phyloP scores from a whole-genome alignment of 2,797 vertebrate genomes.

The Scleropages formosus region DNA sequence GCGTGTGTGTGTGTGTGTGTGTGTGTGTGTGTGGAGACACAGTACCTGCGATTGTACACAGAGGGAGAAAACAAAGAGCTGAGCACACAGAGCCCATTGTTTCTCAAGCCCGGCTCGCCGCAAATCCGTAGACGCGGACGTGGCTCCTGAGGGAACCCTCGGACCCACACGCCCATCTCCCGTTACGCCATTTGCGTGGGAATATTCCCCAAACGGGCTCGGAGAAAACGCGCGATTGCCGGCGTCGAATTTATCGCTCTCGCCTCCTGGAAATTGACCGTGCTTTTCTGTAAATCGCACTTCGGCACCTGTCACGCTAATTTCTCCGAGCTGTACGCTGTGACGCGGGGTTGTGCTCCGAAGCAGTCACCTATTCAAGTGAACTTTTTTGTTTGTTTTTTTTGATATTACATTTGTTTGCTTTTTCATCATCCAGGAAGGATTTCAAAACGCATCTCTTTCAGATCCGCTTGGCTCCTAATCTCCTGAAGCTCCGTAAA shows the following conservation, averaged over 20 bases:
- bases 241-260: neutral
- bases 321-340: no score
- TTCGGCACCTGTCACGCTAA: neutral
- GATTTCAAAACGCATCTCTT: no score
- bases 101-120: neutral
- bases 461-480: neutral
- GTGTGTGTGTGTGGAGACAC: neutral
- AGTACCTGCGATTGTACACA: slow-evolving; percentile 20
- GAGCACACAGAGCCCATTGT: slow-evolving; percentile 28
- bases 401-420: no score
- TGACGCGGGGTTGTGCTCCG: neutral
- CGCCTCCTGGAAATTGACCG: slow-evolving; percentile 4
- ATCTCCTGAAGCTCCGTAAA: no score
- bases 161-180: neutral
- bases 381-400: no score
- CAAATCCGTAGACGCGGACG: neutral
- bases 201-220: neutral
- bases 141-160: neutral
- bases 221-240: neutral
- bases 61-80: neutral
- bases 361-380: neutral
- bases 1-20: neutral
- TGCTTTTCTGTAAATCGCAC: neutral
- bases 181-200: neutral
- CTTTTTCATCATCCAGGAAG: no score